phyloP scores from a whole-genome alignment of 2,113 vertebrate species.

The Noctilio leporinus region DNA sequence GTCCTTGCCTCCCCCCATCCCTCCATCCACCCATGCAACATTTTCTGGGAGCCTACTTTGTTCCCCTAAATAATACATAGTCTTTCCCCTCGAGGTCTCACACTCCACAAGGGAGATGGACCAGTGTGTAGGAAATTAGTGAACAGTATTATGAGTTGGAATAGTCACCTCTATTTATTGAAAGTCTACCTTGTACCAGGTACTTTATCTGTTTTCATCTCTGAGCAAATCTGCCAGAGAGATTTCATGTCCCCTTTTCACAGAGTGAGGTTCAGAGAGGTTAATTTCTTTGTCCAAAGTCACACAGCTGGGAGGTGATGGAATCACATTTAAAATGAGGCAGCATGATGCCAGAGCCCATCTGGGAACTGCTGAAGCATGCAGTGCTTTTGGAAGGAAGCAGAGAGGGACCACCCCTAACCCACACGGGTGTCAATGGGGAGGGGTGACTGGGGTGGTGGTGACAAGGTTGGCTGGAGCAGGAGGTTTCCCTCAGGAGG shows the following conservation, averaged over 20 bases:
- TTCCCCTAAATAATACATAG: neutral
- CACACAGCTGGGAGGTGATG: neutral
- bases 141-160: neutral
- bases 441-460: accelerated
- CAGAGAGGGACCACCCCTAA: neutral
- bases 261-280: neutral
- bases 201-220: neutral
- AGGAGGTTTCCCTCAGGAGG: neutral
- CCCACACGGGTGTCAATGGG: neutral
- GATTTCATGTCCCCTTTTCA: neutral
- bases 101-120: neutral
- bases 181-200: neutral
- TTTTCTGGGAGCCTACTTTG: neutral
- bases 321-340: neutral
- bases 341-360: neutral
- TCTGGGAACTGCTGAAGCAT: neutral
- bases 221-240: neutral
- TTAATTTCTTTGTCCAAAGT: neutral
- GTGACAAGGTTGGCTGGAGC: neutral
- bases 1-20: accelerated
- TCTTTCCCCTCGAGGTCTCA: neutral
- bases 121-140: neutral
- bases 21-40: too few species aligned
- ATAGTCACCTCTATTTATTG: neutral
- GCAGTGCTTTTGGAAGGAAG: neutral